These are phyloP conservation scores for Hycleus cichorii DNA, from an alignment of 1,140 invertebrate species.

Conservation along the genomic window DNA sequence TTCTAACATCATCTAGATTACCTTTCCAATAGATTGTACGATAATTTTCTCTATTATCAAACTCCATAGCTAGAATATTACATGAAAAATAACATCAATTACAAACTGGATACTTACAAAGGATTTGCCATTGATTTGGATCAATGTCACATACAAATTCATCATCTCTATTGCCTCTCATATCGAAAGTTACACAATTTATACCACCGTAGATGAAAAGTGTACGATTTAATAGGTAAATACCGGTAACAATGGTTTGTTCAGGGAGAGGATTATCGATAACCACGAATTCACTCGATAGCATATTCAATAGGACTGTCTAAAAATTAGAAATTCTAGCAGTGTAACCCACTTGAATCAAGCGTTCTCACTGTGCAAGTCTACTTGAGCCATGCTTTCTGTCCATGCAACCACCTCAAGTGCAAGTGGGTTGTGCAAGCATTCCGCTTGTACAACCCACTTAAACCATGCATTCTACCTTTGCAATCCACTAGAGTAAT, in stretches of 20 bases:
- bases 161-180: slow-evolving; percentile 63
- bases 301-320: slow-evolving; percentile 78
- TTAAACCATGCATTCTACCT: no score
- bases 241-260: slow-evolving; percentile 50
- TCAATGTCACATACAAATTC: slow-evolving; percentile 53
- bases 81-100: neutral
- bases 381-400: no score
- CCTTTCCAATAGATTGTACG: slow-evolving; percentile 72
- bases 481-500: no score
- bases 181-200: slow-evolving; percentile 66
- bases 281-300: slow-evolving; percentile 83
- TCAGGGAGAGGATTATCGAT: slow-evolving; percentile 77
- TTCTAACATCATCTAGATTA: slow-evolving; percentile 62
- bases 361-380: no score
- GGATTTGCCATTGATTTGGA: slow-evolving; percentile 59
- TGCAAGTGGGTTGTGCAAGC: no score
- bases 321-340: slow-evolving; percentile 38
- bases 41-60: slow-evolving; percentile 62
- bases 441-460: no score
- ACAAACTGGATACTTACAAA: slow-evolving; percentile 46
- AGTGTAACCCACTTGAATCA: no score
- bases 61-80: slow-evolving; percentile 57
- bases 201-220: slow-evolving; percentile 56
- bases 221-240: slow-evolving; percentile 69
- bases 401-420: no score